phyloP scores from a whole-genome alignment of 1,140 invertebrate genomes.

The Philotrypesis tridentata region DNA sequence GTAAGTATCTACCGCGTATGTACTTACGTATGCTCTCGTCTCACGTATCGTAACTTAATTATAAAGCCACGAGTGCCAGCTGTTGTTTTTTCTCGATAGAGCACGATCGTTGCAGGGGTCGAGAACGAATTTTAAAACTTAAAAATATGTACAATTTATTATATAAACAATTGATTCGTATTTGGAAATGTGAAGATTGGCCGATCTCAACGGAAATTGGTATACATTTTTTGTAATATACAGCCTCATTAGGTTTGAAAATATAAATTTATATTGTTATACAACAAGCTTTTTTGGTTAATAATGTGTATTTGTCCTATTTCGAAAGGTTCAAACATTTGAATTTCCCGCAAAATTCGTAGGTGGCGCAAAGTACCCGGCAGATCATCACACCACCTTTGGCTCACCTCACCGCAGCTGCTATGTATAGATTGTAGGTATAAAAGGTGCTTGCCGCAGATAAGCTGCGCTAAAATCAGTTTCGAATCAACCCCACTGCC shows the following conservation, averaged over 20 bases:
- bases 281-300: background rate
- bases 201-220: background rate
- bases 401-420: too few species aligned
- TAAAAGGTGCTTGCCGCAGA: too few species aligned
- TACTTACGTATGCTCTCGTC: background rate
- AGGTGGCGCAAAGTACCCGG: too few species aligned
- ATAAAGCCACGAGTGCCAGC: background rate
- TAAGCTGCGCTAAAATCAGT: too few species aligned
- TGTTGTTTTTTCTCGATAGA: background rate
- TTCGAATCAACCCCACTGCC: too few species aligned
- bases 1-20: background rate
- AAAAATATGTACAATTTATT: background rate
- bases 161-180: background rate
- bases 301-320: too few species aligned
- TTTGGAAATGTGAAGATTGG: background rate
- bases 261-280: slow-evolving; percentile 35
- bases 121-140: background rate
- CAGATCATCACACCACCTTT: too few species aligned
- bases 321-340: too few species aligned
- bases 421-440: too few species aligned
- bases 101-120: background rate
- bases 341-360: too few species aligned
- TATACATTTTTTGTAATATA: slow-evolving; percentile 37
- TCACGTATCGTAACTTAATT: background rate
- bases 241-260: background rate